Percentiles rank a stretch among this genome's conserved stretches.
Conservation (phyloP, 2,888 invertebrate species). For the Buathra laborator region DNA sequence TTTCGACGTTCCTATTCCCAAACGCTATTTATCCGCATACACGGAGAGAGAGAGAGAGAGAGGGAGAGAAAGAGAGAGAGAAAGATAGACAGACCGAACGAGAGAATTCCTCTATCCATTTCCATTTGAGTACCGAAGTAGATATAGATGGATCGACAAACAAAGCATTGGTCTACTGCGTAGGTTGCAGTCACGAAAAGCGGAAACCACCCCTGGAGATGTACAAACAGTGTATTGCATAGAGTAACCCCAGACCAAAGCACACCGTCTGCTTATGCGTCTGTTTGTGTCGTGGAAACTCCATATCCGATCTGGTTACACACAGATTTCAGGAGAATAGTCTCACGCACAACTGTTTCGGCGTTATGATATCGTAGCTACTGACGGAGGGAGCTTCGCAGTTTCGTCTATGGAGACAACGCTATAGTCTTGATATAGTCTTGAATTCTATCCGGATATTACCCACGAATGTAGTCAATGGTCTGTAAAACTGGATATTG, state of each 20-base stretch:
- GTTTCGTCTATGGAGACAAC: neutral
- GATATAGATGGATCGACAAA: conserved; percentile 60
- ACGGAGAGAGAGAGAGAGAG: conserved; percentile 34
- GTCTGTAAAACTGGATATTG: neutral
- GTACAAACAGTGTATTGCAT: conserved; percentile 63
- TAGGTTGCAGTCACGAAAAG: conserved; percentile 56
- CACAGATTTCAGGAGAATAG: neutral
- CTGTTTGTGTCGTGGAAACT: conserved; percentile 1
- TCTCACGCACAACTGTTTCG: neutral
- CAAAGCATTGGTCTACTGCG: conserved; percentile 64
- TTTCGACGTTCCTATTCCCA: conserved; percentile 47
- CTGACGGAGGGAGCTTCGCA: neutral
- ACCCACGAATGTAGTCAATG: neutral
- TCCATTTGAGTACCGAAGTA: conserved; percentile 62
- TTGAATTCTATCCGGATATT: neutral
- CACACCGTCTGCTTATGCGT: neutral
- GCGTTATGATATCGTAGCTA: neutral
- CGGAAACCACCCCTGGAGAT: conserved; percentile 52
- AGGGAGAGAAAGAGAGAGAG: conserved; percentile 36
- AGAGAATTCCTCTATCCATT: conserved; percentile 66
- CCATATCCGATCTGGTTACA: conserved; percentile 16
- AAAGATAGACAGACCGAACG: conserved; percentile 41
- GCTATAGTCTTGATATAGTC: neutral
- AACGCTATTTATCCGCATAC: conserved; percentile 55
- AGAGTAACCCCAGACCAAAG: conserved; percentile 14